phyloP scores from a whole-genome alignment of 1,140 invertebrate species.

The Periplaneta americana region DNA sequence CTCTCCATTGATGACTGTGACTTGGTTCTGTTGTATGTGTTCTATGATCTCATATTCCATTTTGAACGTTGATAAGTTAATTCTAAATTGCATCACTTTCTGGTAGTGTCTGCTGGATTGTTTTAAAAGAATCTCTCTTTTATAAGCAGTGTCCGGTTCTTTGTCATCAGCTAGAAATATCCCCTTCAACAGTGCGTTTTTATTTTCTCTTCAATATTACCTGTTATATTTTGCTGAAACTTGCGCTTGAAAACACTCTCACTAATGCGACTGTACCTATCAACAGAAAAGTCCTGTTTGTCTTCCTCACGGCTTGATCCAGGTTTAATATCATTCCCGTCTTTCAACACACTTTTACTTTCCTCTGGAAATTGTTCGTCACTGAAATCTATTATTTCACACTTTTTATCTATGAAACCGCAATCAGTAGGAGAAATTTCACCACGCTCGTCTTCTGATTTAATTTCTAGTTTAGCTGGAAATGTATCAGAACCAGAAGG shows the following conservation, averaged over 20 bases:
- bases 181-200: neutral
- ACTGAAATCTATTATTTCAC: too few species aligned
- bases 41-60: constrained; percentile 30
- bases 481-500: too few species aligned
- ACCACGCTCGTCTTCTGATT: too few species aligned
- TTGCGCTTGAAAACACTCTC: constrained; percentile 31
- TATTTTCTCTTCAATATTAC: constrained; percentile 26
- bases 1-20: constrained; percentile 36
- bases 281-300: too few species aligned
- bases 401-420: too few species aligned
- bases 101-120: constrained; percentile 30
- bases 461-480: too few species aligned
- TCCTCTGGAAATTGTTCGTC: too few species aligned
- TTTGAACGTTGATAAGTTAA: constrained; percentile 32
- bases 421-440: too few species aligned
- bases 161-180: constrained; percentile 22
- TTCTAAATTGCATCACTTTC: constrained; percentile 28
- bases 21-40: constrained; percentile 31
- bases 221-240: constrained; percentile 30
- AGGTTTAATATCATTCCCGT: too few species aligned
- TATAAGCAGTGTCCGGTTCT: constrained; percentile 25
- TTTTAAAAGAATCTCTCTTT: constrained; percentile 29
- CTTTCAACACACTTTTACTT: too few species aligned
- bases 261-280: constrained; percentile 27
- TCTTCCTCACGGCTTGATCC: too few species aligned